Conservation (phyloP, 2,888 invertebrate genomes). For the Cephus pygmeus region DNA sequence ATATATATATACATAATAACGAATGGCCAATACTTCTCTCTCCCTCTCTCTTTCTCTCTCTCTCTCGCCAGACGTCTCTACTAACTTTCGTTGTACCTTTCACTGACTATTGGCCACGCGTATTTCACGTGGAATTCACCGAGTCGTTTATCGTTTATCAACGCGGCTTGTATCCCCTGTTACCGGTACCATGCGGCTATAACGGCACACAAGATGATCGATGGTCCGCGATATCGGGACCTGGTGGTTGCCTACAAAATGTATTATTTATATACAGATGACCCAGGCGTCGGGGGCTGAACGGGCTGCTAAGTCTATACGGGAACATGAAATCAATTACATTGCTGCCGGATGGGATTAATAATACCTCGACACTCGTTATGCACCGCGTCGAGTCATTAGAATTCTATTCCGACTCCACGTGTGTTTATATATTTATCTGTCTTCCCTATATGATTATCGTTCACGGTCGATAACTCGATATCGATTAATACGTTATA, state of each 20-base stretch:
- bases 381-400: not conserved
- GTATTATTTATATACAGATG: slow-evolving; percentile 6
- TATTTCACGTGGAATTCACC: not conserved
- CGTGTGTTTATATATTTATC: not conserved
- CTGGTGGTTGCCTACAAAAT: slow-evolving; percentile 1
- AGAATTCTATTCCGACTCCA: not conserved
- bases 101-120: not conserved
- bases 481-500: not conserved
- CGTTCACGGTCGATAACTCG: not conserved
- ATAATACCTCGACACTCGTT: not conserved
- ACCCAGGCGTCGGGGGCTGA: not conserved
- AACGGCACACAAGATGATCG: slow-evolving; percentile 40
- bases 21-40: not conserved
- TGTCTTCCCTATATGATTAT: not conserved
- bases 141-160: slow-evolving; percentile 57
- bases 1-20: not conserved
- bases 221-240: slow-evolving; percentile 41
- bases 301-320: not conserved
- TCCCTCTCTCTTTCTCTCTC: too few species aligned
- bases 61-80: not conserved
- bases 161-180: slow-evolving; percentile 18
- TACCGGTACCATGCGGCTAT: slow-evolving; percentile 10
- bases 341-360: not conserved
- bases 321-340: not conserved
- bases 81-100: not conserved